Evolutionary conservation across 2,113 vertebrate genomes (phyloP), one percentile per base, ranked within the genome.

Genomic region (Amphiprion ocellaris): DNA sequence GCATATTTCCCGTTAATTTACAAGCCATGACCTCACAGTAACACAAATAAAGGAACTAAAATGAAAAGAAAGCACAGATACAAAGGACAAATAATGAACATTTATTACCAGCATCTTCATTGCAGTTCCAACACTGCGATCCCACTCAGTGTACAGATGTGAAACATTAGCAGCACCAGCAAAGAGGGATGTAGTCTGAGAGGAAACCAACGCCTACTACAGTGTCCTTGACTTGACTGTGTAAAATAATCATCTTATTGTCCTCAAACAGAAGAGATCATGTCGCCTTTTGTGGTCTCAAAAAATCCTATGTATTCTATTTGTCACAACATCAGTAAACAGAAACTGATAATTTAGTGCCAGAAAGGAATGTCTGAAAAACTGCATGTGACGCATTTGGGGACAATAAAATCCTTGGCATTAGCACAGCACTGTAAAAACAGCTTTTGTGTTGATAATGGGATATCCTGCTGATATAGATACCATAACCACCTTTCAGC

Each of bases 381-480:
- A 69, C 69, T 70, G 70, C 46, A 68, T 46, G 71, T 94, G 94
- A 94, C 87, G 91, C 90, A 94, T 76, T 15, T 58, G 49, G 60
- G 77, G 68, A 94, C 92, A 90, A 92, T 92, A 68, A 88, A 89
- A 89, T 83, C 80, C 64, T 61, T 53, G 68, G 33, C 52, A 54
- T 74, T 78, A 21, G 7, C 8, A 84, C 74, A 81, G 71, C 83
- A 79, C 53, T 7, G 75, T 80, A 92, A 93, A 94, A 86, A 92
- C 39, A 91, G 82, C 85, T 93, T 95, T 87, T 47, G 16, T 90
- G 89, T 91, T 93, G 87, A 93, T 94, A 88, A 82, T 50, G 46
- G 65, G 91, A 95, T 77, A 91, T 95, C 93, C 94, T 94, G 91
- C 82, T 69, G 89, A 90, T 92, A 86, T 44, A 67, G 79, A 69